Evolutionary conservation across 2,888 invertebrate genomes (phyloP), one percentile per base, ranked within the genome.

Genomic region (Sarcophaga rosellei): DNA sequence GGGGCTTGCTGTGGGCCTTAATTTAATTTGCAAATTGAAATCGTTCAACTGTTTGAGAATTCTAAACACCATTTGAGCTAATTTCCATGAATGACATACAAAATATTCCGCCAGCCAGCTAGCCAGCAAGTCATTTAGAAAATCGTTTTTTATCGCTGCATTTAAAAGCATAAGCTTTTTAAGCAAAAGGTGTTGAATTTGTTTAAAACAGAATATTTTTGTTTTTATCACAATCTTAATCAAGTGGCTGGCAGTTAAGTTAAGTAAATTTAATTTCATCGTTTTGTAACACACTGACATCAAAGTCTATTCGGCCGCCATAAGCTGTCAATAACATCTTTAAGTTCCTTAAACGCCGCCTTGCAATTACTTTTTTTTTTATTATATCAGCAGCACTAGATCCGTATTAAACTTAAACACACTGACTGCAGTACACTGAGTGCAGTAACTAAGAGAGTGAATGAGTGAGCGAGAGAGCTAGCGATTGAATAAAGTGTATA

Each of bases 251-350:
- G 35, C 35, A 35, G 35, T 35, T 25, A 59, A 44, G 66, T 81
- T 59, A 80, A 76, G n/a, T 65, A 62, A 70, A 77, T 79, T 76
- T 25, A 35, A 47, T 35, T 35, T 20, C n/a, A 81, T 35, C 45
- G 11, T 15, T 75, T 20, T 73, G 53, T 15, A 53, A 25, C 25
- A 23, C 8, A 61, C 44, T 12, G 76, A 83, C 76, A 85, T 87
- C 87, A 87, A 87, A 87, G 87, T 59, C 8, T 69, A 35, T 15
- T 74, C 62, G 63, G 80, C 87, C 87, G 87, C 75, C 82, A 77
- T 80, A 82, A 85, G 82, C 87, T 84, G 81, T 82, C 87, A 87
- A 85, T 87, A 85, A 82, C 44, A 45, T 57, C 47, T 84, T 79
- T 45, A 83, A 75, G 82, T 53, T 80, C 79, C 79, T 83, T 75